A percentile compares a stretch with the other conserved stretches of the same genome.
Evolutionary conservation across 2,888 invertebrate genomes (phyloP).

Genomic region (Clepsis dumicolana): DNA sequence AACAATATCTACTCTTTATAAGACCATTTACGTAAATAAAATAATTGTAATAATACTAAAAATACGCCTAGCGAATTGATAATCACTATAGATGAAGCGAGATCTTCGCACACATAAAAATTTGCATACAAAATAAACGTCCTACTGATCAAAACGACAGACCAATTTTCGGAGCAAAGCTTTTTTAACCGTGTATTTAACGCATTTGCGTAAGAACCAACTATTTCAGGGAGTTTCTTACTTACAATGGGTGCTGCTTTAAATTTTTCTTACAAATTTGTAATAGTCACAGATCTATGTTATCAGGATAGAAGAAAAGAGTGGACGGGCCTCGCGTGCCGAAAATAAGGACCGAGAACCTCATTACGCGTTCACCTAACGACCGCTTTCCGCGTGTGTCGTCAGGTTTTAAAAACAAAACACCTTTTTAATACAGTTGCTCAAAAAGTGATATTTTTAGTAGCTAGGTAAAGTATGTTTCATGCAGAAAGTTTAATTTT

Average conservation of each 20-base stretch:
- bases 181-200: conserved; percentile 40
- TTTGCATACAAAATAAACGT: conserved; percentile 14
- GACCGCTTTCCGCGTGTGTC: too few relatives aligned
- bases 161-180: conserved; percentile 51
- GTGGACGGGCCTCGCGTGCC: too few relatives aligned
- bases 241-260: conserved; percentile 38
- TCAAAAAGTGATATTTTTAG: too few relatives aligned
- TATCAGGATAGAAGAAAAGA: too few relatives aligned
- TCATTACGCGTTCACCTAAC: too few relatives aligned
- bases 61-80: conserved; percentile 2
- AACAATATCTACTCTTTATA: conserved; percentile 13
- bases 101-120: conserved; percentile 13
- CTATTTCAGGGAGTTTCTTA: conserved; percentile 23
- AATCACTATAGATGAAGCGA: background rate
- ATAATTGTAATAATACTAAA: background rate
- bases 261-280: conserved; percentile 35
- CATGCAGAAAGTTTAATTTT: too few relatives aligned
- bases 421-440: too few relatives aligned
- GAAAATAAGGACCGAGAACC: too few relatives aligned
- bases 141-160: conserved; percentile 36
- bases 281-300: conserved; percentile 9
- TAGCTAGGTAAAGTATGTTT: too few relatives aligned
- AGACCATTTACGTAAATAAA: conserved; percentile 8
- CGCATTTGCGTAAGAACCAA: conserved; percentile 39
- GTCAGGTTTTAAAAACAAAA: too few relatives aligned